phyloP scores from a whole-genome alignment of 37 sponge, comb jelly and placozoan species.

The Halisarca cf. caerulea region DNA sequence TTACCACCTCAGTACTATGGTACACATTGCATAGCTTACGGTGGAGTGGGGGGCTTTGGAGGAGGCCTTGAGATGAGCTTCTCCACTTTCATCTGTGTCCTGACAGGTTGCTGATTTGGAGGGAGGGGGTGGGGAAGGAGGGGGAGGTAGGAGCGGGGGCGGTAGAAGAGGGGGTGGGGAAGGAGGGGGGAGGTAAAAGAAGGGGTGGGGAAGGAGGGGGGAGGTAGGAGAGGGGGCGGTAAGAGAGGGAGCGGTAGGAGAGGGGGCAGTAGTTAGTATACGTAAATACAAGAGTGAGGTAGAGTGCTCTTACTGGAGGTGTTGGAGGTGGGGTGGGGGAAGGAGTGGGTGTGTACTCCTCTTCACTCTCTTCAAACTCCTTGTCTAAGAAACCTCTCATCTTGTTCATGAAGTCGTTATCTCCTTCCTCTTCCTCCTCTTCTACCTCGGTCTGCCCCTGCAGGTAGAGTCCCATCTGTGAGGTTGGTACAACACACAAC shows the following conservation, averaged over 20 bases:
- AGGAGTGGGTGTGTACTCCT: constrained; percentile 41
- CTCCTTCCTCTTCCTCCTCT: constrained; percentile 41
- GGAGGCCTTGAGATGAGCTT: constrained; percentile 66
- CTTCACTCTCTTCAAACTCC: constrained; percentile 10
- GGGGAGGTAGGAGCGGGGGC: too few relatives aligned
- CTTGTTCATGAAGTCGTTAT: constrained; percentile 44
- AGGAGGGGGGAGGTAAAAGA: too few relatives aligned
- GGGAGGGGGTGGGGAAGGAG: too few relatives aligned
- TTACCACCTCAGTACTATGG: too few relatives aligned
- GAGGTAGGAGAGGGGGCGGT: too few relatives aligned
- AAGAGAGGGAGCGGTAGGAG: neutral
- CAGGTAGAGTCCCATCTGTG: too few relatives aligned
- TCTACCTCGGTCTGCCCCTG: constrained; percentile 12
- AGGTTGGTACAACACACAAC: too few relatives aligned
- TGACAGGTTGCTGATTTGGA: neutral
- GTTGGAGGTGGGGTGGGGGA: constrained; percentile 61
- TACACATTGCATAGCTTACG: too few relatives aligned
- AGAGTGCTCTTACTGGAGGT: constrained; percentile 17
- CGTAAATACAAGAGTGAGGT: neutral
- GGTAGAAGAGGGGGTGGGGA: neutral
- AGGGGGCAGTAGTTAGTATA: neutral
- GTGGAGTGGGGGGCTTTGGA: constrained; percentile 49
- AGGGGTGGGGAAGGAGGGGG: too few relatives aligned
- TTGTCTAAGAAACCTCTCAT: constrained; percentile 59
- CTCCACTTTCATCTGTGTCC: constrained; percentile 57